A percentile compares a stretch with the other conserved stretches of the same genome.
phyloP scores from a whole-genome alignment of 92 coral and sea anemone species.

The Siderastrea siderea region DNA sequence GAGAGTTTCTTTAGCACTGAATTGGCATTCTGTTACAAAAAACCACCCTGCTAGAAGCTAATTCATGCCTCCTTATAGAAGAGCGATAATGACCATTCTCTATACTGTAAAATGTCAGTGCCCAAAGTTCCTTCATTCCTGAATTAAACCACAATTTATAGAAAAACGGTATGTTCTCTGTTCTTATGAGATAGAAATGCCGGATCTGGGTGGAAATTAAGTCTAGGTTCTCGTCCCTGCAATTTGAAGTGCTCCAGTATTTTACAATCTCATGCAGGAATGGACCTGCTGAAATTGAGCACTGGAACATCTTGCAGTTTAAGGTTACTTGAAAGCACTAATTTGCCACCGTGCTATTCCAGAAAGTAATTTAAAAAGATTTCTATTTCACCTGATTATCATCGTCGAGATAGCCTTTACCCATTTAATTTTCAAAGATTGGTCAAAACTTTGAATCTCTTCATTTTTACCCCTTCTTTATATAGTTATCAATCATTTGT shows the following conservation, averaged over 20 bases:
- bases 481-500: not conserved
- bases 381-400: not conserved
- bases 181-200: not conserved
- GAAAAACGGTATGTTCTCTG: not conserved
- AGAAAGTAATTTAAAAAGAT: not conserved
- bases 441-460: not conserved
- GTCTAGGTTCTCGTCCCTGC: not conserved
- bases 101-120: too few relatives aligned
- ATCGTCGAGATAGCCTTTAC: not conserved
- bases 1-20: too few relatives aligned
- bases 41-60: too few relatives aligned
- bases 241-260: not conserved
- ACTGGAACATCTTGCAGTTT: not conserved
- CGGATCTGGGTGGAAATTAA: not conserved
- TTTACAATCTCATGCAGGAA: too few relatives aligned
- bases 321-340: not conserved
- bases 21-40: too few relatives aligned
- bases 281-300: not conserved
- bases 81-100: too few relatives aligned
- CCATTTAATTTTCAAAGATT: not conserved
- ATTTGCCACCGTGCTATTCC: not conserved
- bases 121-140: not conserved
- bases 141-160: not conserved
- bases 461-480: not conserved
- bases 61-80: too few relatives aligned